Percentiles rank a stretch among this genome's conserved stretches.
Evolutionary conservation across 2,888 invertebrate genomes (phyloP).

Genomic region (Stratiomys singularior): DNA sequence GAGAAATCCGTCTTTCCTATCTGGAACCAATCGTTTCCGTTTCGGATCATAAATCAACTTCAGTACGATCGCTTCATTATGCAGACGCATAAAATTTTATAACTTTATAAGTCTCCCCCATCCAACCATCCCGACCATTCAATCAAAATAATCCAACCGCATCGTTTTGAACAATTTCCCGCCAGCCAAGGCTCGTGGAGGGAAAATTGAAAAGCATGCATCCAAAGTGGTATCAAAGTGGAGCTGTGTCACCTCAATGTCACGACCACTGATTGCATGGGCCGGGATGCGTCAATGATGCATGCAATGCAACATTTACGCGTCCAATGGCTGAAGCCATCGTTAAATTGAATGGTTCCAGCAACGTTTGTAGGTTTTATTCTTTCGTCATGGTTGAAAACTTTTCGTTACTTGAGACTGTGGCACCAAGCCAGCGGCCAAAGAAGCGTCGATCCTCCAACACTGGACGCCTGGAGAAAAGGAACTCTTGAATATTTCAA

Average conservation of each 20-base stretch:
- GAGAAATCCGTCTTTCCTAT: no score
- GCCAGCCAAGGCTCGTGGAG: not conserved
- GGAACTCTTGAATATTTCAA: not conserved
- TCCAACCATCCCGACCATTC: not conserved
- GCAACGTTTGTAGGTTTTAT: not conserved
- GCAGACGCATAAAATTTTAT: no score
- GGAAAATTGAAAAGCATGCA: not conserved
- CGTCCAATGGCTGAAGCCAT: not conserved
- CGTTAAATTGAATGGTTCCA: not conserved
- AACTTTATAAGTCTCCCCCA: no score
- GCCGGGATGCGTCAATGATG: not conserved
- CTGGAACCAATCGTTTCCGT: not conserved
- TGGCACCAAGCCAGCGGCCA: not conserved
- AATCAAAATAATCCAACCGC: not conserved
- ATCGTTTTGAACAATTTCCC: not conserved
- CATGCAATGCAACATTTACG: not conserved
- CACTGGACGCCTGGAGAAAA: not conserved
- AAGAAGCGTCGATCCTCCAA: not conserved
- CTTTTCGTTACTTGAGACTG: not conserved
- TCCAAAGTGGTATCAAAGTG: no score
- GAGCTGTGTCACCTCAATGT: conserved; percentile 9
- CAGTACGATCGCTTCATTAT: not conserved
- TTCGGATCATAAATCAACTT: not conserved
- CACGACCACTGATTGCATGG: not conserved
- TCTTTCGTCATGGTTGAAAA: not conserved